phyloP scores from a whole-genome alignment of 1,140 invertebrate genomes.

The Bombus superbus region DNA sequence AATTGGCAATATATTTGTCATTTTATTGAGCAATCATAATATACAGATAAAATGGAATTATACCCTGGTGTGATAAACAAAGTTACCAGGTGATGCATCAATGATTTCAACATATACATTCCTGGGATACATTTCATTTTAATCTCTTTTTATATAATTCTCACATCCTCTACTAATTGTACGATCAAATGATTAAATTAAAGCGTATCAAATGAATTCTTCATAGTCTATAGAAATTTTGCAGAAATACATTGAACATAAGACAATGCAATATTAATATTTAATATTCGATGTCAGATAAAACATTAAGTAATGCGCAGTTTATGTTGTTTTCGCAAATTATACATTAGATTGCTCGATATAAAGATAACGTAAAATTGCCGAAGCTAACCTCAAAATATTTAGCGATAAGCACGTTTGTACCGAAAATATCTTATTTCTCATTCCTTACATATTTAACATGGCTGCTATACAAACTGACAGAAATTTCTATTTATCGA shows the following conservation, averaged over 20 bases:
- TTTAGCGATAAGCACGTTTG: neutral
- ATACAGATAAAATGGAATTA: conserved; percentile 3
- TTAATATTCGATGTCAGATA: neutral
- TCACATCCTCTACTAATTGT: neutral
- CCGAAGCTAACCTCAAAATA: conserved; percentile 47
- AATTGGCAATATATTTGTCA: conserved; percentile 38
- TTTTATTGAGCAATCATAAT: conserved; percentile 45
- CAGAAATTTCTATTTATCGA: neutral
- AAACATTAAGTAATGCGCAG: neutral
- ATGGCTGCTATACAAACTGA: neutral
- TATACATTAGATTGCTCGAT: conserved; percentile 7
- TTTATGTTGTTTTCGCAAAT: neutral
- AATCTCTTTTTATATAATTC: neutral
- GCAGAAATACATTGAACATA: neutral
- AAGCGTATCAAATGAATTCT: neutral
- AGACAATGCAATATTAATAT: neutral
- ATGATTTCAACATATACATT: conserved; percentile 12
- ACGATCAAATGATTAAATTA: neutral
- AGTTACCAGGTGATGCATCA: conserved; percentile 1
- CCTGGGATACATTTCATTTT: neutral
- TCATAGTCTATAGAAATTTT: neutral
- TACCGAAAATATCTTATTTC: neutral
- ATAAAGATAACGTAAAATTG: neutral
- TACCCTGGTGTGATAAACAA: conserved; percentile 28
- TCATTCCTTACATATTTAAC: neutral